Evolutionary conservation across 2,113 vertebrate species (phyloP).

Genomic region (Castor canadensis): DNA sequence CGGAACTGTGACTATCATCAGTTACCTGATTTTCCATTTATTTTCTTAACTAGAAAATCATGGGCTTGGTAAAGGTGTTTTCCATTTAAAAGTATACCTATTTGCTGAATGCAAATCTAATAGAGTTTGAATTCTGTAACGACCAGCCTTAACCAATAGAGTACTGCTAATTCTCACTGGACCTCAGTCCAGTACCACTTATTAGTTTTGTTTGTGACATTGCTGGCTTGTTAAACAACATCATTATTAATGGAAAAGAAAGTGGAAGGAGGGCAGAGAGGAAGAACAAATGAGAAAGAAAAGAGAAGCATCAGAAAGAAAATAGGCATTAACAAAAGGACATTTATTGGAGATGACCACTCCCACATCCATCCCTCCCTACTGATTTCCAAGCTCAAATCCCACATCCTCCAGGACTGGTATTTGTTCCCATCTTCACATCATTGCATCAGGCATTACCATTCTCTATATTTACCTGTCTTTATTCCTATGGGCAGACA

Average conservation of each 20-base stretch:
- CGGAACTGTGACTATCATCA: accelerated
- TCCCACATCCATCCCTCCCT: accelerated
- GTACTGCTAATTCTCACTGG: accelerated
- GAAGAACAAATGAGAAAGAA: background rate
- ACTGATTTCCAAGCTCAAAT: background rate
- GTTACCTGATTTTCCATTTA: background rate
- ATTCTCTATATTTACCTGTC: background rate
- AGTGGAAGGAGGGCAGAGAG: background rate
- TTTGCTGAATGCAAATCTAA: background rate
- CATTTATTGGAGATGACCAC: background rate
- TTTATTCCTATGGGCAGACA: background rate
- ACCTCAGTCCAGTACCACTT: background rate
- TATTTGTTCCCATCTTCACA: background rate
- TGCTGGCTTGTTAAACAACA: background rate
- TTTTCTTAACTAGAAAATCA: background rate
- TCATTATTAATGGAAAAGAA: background rate
- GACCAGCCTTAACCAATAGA: background rate
- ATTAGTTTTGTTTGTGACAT: background rate
- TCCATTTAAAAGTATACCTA: background rate
- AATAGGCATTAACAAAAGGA: background rate
- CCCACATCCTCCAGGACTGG: accelerated
- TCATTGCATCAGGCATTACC: accelerated
- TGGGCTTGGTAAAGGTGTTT: background rate
- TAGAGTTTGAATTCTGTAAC: background rate
- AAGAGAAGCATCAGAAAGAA: background rate